Conservation (phyloP, 2,797 vertebrate genomes). For the Acanthurus lineatus region DNA sequence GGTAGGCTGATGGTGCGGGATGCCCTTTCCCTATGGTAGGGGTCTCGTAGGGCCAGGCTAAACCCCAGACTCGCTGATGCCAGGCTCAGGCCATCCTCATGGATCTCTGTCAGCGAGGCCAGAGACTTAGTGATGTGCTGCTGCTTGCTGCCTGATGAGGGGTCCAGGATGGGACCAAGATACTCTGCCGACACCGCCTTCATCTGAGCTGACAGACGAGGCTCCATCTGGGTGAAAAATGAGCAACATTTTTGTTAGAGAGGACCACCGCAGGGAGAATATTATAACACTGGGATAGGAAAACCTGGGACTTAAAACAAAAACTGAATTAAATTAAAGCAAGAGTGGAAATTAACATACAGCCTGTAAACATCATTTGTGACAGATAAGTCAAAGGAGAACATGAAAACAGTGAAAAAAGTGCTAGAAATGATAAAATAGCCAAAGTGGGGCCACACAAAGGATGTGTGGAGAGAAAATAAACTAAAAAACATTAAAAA, state of each 20-base stretch:
- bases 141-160: conserved; percentile 81
- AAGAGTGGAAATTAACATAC: conserved; percentile 24
- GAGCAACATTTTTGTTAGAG: conserved; percentile 22
- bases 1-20: conserved; percentile 95
- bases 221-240: conserved; percentile 87
- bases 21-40: conserved; percentile 89
- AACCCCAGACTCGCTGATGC: conserved; percentile 78
- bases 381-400: not conserved
- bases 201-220: conserved; percentile 94
- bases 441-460: not conserved
- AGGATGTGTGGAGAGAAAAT: not conserved
- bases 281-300: not conserved
- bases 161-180: conserved; percentile 91
- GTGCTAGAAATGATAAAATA: not conserved
- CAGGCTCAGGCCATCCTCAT: conserved; percentile 87
- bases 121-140: conserved; percentile 96
- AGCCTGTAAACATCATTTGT: conserved; percentile 21
- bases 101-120: conserved; percentile 96
- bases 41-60: conserved; percentile 87
- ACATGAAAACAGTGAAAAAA: conserved; percentile 6
- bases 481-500: conserved; percentile 3
- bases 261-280: not conserved
- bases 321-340: conserved; percentile 34
- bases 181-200: conserved; percentile 97
- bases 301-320: conserved; percentile 13